Percentiles rank a stretch among this genome's conserved stretches.
Evolutionary conservation across 2,113 vertebrate species (phyloP).

Genomic region (Diadophis punctatus): DNA sequence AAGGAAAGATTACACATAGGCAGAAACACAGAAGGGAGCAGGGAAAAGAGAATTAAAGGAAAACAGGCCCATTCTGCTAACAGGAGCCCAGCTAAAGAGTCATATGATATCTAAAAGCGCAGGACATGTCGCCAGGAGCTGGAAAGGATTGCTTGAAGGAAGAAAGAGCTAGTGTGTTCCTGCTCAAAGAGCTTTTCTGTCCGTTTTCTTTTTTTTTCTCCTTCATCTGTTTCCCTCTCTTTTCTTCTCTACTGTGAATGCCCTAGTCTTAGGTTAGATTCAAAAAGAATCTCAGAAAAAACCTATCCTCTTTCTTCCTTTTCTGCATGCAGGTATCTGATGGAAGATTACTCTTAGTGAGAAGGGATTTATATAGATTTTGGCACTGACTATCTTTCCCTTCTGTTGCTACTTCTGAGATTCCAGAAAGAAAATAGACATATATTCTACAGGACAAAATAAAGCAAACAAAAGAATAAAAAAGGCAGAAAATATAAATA

Average conservation of each 20-base stretch:
- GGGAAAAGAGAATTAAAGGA: constrained; percentile 73
- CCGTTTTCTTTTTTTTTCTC: constrained; percentile 37
- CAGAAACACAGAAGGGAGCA: constrained; percentile 56
- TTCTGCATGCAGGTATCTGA: constrained; percentile 56
- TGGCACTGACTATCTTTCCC: constrained; percentile 29
- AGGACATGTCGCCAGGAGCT: constrained; percentile 80
- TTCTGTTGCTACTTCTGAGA: constrained; percentile 16
- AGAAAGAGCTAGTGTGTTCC: constrained; percentile 82
- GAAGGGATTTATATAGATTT: constrained; percentile 40
- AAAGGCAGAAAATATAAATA: constrained; percentile 26
- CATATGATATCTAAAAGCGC: constrained; percentile 84
- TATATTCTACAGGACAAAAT: constrained; percentile 24
- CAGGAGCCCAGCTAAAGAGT: constrained; percentile 80
- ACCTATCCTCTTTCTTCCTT: constrained; percentile 65
- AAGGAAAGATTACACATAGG: constrained; percentile 64
- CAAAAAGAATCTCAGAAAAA: constrained; percentile 64
- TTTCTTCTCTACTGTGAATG: constrained; percentile 71
- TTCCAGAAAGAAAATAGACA: constrained; percentile 38
- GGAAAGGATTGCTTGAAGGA: constrained; percentile 80
- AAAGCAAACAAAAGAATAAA: background rate
- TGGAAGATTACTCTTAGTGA: constrained; percentile 55
- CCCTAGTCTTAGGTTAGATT: constrained; percentile 72
- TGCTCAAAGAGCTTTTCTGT: constrained; percentile 83
- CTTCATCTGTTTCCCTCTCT: constrained; percentile 33
- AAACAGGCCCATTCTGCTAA: constrained; percentile 79